These are phyloP conservation scores for Centropyge bicolor DNA, from an alignment of 2,797 vertebrate genomes.

Conservation along the genomic window DNA sequence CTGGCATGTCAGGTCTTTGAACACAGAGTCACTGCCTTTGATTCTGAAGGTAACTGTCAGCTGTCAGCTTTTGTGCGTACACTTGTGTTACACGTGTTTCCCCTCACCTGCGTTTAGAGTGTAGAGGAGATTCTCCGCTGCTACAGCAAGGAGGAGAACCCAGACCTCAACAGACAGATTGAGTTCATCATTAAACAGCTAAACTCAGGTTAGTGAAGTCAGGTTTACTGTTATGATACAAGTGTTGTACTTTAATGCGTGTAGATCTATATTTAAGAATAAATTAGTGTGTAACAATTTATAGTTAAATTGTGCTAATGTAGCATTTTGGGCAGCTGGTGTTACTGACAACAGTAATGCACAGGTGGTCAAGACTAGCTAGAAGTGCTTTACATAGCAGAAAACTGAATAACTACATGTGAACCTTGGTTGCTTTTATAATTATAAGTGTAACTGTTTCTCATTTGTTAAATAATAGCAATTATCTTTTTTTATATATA, in stretches of 20 bases:
- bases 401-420: not conserved
- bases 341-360: not conserved
- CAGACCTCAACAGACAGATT: slow-evolving; percentile 92
- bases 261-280: slow-evolving; percentile 1
- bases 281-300: not conserved
- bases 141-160: slow-evolving; percentile 92
- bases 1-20: not conserved
- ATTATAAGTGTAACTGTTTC: not conserved
- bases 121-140: slow-evolving; percentile 95
- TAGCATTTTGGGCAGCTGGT: not conserved
- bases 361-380: too few species aligned
- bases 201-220: slow-evolving; percentile 88
- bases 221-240: not conserved
- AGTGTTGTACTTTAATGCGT: not conserved
- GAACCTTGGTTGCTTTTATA: not conserved
- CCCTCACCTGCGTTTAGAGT: slow-evolving; percentile 81
- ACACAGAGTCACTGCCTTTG: not conserved
- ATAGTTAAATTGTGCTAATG: not conserved
- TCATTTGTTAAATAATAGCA: not conserved
- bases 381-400: not conserved
- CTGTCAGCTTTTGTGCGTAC: not conserved
- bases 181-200: slow-evolving; percentile 96
- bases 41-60: not conserved
- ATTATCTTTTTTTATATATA: not conserved
- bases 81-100: slow-evolving; percentile 19